Conservation (phyloP, 2,113 vertebrate species). For the Carettochelys insculpta region DNA sequence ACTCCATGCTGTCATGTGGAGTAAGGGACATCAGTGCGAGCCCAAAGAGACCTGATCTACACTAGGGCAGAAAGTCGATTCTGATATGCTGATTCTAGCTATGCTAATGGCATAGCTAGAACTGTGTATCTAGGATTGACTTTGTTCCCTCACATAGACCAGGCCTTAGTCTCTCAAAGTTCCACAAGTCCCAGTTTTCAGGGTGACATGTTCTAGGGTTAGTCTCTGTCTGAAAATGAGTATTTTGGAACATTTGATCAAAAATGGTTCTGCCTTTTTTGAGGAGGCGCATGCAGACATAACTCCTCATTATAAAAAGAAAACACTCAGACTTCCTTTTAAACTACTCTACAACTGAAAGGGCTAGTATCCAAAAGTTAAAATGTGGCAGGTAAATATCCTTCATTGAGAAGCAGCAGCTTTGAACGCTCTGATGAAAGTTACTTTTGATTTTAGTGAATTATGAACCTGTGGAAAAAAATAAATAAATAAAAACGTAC, state of each 20-base stretch:
- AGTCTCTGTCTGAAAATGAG: not conserved
- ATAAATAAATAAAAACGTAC: too few relatives aligned
- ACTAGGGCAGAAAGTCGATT: too few relatives aligned
- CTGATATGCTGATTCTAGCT: too few relatives aligned
- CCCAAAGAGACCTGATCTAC: too few relatives aligned
- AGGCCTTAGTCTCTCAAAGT: too few relatives aligned
- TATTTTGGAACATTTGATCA: not conserved
- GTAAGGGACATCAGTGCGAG: too few relatives aligned
- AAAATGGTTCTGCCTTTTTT: not conserved
- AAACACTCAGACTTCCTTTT: not conserved
- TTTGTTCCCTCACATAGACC: too few relatives aligned
- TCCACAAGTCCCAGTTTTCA: not conserved
- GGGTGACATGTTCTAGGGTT: not conserved
- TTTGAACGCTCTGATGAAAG: not conserved
- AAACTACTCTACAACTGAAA: not conserved
- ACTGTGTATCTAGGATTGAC: too few relatives aligned
- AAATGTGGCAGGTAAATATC: not conserved
- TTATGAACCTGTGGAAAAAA: not conserved
- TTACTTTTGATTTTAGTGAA: not conserved
- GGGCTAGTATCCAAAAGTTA: not conserved
- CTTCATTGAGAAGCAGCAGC: not conserved
- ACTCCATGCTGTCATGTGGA: too few relatives aligned
- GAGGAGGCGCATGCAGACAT: accelerated
- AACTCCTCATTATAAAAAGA: not conserved
- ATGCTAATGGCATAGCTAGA: too few relatives aligned